Evolutionary conservation across 2,797 vertebrate species (phyloP).

Genomic region (Cirrhinus molitorella): DNA sequence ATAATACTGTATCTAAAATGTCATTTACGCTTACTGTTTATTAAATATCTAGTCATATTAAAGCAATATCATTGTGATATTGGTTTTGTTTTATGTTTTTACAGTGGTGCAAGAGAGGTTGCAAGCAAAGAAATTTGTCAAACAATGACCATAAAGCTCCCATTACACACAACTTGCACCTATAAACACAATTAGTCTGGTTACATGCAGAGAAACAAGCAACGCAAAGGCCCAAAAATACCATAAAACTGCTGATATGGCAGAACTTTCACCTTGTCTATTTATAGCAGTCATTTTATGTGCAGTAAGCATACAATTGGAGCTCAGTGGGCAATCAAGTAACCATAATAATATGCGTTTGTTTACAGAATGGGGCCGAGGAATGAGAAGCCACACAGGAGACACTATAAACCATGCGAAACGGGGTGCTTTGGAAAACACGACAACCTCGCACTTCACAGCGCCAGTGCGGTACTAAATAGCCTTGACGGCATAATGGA

Average conservation of each 20-base stretch:
- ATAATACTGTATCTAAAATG: background rate
- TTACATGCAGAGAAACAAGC: constrained; percentile 29
- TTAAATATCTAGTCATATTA: background rate
- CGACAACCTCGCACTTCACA: background rate
- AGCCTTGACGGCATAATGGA: constrained; percentile 10
- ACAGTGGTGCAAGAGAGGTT: background rate
- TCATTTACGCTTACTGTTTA: background rate
- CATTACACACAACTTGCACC: constrained; percentile 3
- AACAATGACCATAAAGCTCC: constrained; percentile 20
- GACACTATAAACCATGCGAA: constrained; percentile 44
- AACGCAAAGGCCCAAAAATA: constrained; percentile 17
- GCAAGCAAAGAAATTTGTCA: background rate
- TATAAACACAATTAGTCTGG: constrained; percentile 28
- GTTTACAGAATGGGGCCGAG: constrained; percentile 50
- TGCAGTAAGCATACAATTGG: constrained; percentile 39
- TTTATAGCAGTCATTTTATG: constrained; percentile 51
- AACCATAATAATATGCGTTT: constrained; percentile 52
- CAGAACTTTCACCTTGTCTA: constrained; percentile 43
- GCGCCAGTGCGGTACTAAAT: background rate
- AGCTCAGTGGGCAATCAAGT: constrained; percentile 53
- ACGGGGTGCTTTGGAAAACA: constrained; percentile 32
- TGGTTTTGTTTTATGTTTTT: background rate
- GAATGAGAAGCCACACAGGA: constrained; percentile 46
- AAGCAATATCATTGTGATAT: background rate
- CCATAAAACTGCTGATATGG: constrained; percentile 26